Base-by-base conservation (phyloP, 2,113 vertebrate genomes). In the Plestiodon gilberti region DNA sequence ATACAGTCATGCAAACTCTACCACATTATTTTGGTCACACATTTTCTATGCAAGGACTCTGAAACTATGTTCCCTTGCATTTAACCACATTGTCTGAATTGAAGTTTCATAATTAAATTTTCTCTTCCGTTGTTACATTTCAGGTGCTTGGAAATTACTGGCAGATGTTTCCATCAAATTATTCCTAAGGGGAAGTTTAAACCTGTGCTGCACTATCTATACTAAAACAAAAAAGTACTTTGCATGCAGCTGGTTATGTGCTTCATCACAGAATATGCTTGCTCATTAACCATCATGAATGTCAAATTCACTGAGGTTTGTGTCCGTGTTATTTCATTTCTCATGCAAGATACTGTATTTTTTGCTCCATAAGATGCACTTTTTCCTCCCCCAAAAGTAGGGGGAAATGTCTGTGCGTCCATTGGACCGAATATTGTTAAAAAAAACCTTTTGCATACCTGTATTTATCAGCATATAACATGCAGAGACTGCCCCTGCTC, bases 181-280 rank as follows among this genome's bases (percentile, higher is more conserved):
- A n/a, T 70, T 93, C 93, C 91, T 74, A 91, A 83, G 71, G 20
- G 20, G 43, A 90, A 91, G 70, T 33, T 89, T 91, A 87, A 92
- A 83, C 23, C 62, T 82, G 11, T 74, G 1, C 2, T 30, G 82
- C 10, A 83, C 81, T 89, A 84, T 10, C 15, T 38, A 85, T 22
- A 15, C 20, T 43, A 88, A 91, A 90, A 33, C 35, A 86, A 75
- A 84, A 77, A 43, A 28, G 2, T 7, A 57, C n/a, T 23, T 93
- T 82, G 76, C 82, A 82, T 62, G 62, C 62, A 73, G 86, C 48
- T 83, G 87, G 23, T 22, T 82, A 73, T n/a, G 15, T 77, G 35
- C 73, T 82, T 89, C 90, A 86, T 75, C 33, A 43, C 77, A 57
- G 35, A 81, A 90, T 88, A 86, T 14, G 52, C 74, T 83, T 33